Conservation (phyloP, 2,888 invertebrate species). For the Amaurobius ferox region DNA sequence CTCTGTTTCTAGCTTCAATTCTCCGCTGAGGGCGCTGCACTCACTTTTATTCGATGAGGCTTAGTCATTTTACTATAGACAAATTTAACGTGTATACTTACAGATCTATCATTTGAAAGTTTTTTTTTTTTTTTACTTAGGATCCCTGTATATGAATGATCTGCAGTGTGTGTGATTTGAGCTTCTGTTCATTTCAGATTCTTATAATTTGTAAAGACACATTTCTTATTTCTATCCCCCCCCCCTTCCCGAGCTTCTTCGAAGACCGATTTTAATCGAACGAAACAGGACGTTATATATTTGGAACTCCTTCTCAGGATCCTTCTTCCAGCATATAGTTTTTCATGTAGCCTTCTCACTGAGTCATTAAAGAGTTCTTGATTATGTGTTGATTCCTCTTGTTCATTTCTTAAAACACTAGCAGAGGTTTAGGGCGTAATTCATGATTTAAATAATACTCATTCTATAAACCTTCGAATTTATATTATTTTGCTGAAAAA, state of each 20-base stretch:
- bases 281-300: conserved; percentile 23
- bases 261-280: conserved; percentile 30
- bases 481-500: too few species aligned
- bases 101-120: too few species aligned
- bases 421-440: too few species aligned
- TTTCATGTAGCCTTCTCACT: conserved; percentile 37
- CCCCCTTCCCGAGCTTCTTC: conserved; percentile 24
- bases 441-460: too few species aligned
- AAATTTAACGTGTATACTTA: too few species aligned
- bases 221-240: not conserved
- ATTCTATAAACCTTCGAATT: too few species aligned
- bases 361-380: conserved; percentile 19
- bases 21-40: too few species aligned
- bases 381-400: not conserved
- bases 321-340: conserved; percentile 33
- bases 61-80: too few species aligned
- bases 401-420: too few species aligned
- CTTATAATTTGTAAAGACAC: not conserved
- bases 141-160: not conserved
- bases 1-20: too few species aligned
- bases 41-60: too few species aligned
- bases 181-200: not conserved
- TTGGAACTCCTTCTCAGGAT: conserved; percentile 19
- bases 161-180: not conserved
- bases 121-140: too few species aligned